Base-by-base conservation (phyloP, 2,797 vertebrate species). In the Echeneis naucrates region DNA sequence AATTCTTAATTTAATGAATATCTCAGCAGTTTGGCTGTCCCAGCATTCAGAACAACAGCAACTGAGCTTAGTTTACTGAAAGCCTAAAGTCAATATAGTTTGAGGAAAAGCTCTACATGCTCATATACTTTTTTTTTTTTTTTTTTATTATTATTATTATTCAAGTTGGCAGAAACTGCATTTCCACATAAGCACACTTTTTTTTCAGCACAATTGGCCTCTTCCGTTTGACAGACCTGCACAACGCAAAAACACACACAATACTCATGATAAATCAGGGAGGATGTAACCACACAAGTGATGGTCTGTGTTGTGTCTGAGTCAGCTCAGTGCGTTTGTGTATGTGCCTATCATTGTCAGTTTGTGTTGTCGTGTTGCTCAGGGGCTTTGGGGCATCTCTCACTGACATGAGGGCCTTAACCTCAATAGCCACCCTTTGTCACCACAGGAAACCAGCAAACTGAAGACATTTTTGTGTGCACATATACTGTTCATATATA, bases 1-100 rank as follows among this genome's bases (percentile, higher is more conserved):
- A 90, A 88, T 80, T 83, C 80, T 84, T 66, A 81, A 73, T 75
- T 19, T 63, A 38, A 78, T 47, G 37, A 78, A 76, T 63, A 70
- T 57, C 69, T 82, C 54, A 8, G 77, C 68, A 61, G 80, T 83
- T 72, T 42, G 27, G 63, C 38, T 77, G 63, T 68, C 40, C 27
- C 9, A 54, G 57, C 71, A 76, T 8, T n/a, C 78, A 62, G 26
- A 82, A 79, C 74, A n/a, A n/a, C n/a, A n/a, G n/a, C 26, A 13
- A 44, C 82, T 69, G 73, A 82, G 74, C 69, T 40, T 70, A 56
- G 61, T 74, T 76, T 71, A 78, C 77, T 60, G 69, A 21, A 80
- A 75, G 52, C 78, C 68, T 26, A 75, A 54, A 77, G 45, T 72
- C 2, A 7, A 71, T 77, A 80, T 81, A 61, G 14, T 53, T 68